These are phyloP conservation scores for Spodoptera exigua DNA, from an alignment of 2,888 invertebrate species.

Conservation along the genomic window DNA sequence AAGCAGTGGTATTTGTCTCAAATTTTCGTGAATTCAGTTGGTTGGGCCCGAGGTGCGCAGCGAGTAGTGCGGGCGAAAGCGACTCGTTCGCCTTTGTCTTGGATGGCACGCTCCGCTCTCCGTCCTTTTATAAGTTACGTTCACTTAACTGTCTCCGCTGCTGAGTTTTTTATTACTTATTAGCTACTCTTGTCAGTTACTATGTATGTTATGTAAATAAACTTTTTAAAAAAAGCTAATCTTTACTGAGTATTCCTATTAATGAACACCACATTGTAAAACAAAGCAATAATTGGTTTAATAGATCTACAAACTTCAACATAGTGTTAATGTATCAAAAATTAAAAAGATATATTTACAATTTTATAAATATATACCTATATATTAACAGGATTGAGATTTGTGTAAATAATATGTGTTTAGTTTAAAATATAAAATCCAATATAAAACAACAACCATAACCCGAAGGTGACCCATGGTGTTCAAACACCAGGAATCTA, in stretches of 20 bases:
- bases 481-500: too few relatives aligned
- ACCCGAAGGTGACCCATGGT: too few relatives aligned
- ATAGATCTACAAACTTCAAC: too few relatives aligned
- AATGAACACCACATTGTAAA: constrained; percentile 60
- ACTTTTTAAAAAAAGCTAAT: constrained; percentile 76
- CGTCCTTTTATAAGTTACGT: constrained; percentile 37
- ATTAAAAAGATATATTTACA: too few relatives aligned
- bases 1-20: constrained; percentile 72
- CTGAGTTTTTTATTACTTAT: constrained; percentile 77
- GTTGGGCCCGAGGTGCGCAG: constrained; percentile 43
- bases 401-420: too few relatives aligned
- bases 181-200: constrained; percentile 80
- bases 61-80: constrained; percentile 36
- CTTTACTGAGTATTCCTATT: constrained; percentile 71
- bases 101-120: constrained; percentile 38
- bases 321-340: too few relatives aligned
- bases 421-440: too few relatives aligned
- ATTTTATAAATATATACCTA: too few relatives aligned
- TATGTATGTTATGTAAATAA: constrained; percentile 87
- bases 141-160: constrained; percentile 69
- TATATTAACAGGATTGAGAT: too few relatives aligned
- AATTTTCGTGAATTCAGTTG: constrained; percentile 63
- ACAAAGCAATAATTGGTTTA: constrained; percentile 22
- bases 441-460: too few relatives aligned
- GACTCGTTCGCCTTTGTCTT: constrained; percentile 7